Conservation (phyloP, 2,797 vertebrate species). For the Petrocephalus sullivani region DNA sequence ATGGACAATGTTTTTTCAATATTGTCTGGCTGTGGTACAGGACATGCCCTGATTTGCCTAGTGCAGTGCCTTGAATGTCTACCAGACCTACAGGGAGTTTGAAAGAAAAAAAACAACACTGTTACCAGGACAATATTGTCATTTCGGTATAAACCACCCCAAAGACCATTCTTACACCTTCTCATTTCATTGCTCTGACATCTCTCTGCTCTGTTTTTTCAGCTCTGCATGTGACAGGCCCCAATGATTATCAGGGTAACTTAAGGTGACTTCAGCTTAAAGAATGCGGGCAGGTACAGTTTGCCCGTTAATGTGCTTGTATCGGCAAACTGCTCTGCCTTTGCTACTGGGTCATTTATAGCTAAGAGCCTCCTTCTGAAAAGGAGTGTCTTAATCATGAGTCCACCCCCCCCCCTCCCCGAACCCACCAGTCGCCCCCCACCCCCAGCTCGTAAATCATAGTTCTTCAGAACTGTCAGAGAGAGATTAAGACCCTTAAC, state of each 20-base stretch:
- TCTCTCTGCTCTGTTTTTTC: background rate
- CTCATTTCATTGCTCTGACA: background rate
- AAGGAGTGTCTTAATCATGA: slow-evolving; percentile 33
- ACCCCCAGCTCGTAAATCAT: slow-evolving; percentile 16
- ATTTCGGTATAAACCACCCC: background rate
- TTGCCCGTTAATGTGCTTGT: background rate
- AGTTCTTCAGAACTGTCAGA: slow-evolving; percentile 31
- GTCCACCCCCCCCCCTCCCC: background rate
- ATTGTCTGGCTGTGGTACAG: background rate
- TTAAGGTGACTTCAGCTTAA: background rate
- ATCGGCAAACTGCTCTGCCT: background rate
- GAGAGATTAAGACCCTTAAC: slow-evolving; percentile 10
- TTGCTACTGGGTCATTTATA: slow-evolving; percentile 37
- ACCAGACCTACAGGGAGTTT: background rate
- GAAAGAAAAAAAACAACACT: background rate
- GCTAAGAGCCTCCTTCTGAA: slow-evolving; percentile 37
- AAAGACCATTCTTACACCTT: background rate
- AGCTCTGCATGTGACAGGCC: background rate
- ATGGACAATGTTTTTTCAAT: slow-evolving; percentile 1
- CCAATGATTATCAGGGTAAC: background rate
- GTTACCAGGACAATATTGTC: background rate
- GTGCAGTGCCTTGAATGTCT: background rate
- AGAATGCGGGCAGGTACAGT: background rate
- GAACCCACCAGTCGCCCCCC: background rate
- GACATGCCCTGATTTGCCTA: background rate